Evolutionary conservation across 2,888 invertebrate species (phyloP), one percentile per base, ranked within the genome.

Genomic region (Platycheirus albimanus): DNA sequence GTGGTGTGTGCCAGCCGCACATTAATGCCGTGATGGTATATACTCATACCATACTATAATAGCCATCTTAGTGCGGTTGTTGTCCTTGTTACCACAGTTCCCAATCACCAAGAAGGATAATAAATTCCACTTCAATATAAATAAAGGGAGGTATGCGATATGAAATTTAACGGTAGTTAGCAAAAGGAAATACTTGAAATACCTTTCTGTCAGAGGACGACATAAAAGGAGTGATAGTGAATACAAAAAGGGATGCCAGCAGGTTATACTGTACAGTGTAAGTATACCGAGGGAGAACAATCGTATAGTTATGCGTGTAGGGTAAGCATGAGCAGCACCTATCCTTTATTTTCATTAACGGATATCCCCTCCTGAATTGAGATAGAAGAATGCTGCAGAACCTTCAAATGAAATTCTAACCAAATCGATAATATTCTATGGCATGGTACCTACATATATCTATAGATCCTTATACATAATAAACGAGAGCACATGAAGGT

Each of bases 121-220:
- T 64, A 83, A 83, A 83, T 83, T 83, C 83, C 78, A 56, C 33
- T 69, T 49, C 56, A 77, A 49, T 67, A 83, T 72, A 77, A 58
- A 58, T 58, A 58, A 58, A 58, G 56, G 41, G 67, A 78, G 56
- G 51, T 78, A 78, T 77, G 77, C 83, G 83, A 63, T 83, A 83
- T 83, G 83, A 77, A 83, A 72, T 72, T 83, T 52, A 69, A 77
- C 54, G 41, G 45, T 63, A 77, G 33, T 56, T 45, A 70, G 66
- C 67, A 54, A 77, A 43, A 30, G 72, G 72, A 72, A 77, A 83
- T 83, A 49, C 49, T 52, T 63, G 45, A 28, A 67, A 77, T 83
- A 56, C 47, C 72, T 58, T n/a, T 24, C 24, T 24, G 8, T 24
- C 30, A 20, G 19, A 58, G 49, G 17, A 52, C 10, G 3, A 20